A percentile compares a stretch with the other conserved stretches of the same genome.
Evolutionary conservation across 2,113 vertebrate species (phyloP).

Genomic region (Rostratula benghalensis): DNA sequence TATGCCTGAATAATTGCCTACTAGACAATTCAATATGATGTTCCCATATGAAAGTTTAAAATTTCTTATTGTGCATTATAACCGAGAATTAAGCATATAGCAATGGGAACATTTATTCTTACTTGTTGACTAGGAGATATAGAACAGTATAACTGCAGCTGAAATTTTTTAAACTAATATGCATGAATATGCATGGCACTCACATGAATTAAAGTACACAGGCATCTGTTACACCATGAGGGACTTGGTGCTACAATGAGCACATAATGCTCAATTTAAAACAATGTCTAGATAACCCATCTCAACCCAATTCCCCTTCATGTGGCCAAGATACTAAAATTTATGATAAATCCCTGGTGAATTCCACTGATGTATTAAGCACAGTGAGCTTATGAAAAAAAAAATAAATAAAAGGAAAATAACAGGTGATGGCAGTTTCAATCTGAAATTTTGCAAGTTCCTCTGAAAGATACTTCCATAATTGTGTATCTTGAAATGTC

Average conservation of each 20-base stretch:
- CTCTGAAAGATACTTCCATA: neutral
- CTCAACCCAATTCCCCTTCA: neutral
- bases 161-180: slow-evolving; percentile 44
- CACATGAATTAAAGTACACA: slow-evolving; percentile 60
- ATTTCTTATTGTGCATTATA: slow-evolving; percentile 59
- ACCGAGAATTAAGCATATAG: slow-evolving; percentile 36
- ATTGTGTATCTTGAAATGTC: neutral
- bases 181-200: slow-evolving; percentile 55
- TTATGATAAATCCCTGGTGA: neutral
- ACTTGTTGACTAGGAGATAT: slow-evolving; percentile 29
- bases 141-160: slow-evolving; percentile 4
- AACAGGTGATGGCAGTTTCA: neutral
- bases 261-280: slow-evolving; percentile 36
- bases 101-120: neutral
- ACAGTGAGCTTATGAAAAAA: neutral
- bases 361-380: neutral
- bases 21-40: slow-evolving; percentile 51
- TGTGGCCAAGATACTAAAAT: neutral
- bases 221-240: slow-evolving; percentile 46
- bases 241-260: neutral
- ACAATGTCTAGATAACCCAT: neutral
- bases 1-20: slow-evolving; percentile 29
- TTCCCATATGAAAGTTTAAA: slow-evolving; percentile 36
- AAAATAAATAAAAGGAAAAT: neutral
- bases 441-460: neutral